Conservation (phyloP, 2,113 vertebrate species). For the Mustela nigripes region DNA sequence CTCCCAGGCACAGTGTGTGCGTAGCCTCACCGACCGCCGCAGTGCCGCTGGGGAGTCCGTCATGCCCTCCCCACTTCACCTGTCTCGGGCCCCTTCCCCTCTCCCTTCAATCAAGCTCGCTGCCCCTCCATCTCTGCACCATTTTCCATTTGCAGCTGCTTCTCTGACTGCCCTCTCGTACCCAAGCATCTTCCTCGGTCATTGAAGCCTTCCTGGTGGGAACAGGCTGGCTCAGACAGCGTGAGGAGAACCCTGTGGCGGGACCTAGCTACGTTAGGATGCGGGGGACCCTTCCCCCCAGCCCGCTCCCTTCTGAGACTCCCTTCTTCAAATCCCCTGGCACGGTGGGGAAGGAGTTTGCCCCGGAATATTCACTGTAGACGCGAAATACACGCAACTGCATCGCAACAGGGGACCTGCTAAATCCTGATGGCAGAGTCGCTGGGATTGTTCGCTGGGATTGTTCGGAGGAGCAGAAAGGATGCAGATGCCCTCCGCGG, state of each 20-base stretch:
- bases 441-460: accelerated
- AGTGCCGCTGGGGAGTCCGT: accelerated
- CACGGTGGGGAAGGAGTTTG: not conserved
- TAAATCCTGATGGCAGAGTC: not conserved
- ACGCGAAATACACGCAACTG: too few relatives aligned
- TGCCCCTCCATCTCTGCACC: not conserved
- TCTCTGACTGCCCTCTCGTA: not conserved
- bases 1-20: accelerated
- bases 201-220: not conserved
- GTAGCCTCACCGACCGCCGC: not conserved
- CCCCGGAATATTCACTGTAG: not conserved
- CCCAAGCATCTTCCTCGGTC: accelerated
- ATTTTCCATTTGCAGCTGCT: accelerated
- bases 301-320: not conserved
- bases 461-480: not conserved
- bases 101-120: not conserved
- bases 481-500: accelerated
- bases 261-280: not conserved
- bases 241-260: not conserved
- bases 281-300: not conserved
- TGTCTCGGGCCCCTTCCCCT: too few relatives aligned
- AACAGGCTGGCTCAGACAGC: not conserved
- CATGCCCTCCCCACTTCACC: too few relatives aligned
- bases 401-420: not conserved
- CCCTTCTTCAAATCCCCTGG: not conserved